A percentile compares a stretch with the other conserved stretches of the same genome.
Conservation (phyloP, 1,140 invertebrate species). For the Heliothis virescens region DNA sequence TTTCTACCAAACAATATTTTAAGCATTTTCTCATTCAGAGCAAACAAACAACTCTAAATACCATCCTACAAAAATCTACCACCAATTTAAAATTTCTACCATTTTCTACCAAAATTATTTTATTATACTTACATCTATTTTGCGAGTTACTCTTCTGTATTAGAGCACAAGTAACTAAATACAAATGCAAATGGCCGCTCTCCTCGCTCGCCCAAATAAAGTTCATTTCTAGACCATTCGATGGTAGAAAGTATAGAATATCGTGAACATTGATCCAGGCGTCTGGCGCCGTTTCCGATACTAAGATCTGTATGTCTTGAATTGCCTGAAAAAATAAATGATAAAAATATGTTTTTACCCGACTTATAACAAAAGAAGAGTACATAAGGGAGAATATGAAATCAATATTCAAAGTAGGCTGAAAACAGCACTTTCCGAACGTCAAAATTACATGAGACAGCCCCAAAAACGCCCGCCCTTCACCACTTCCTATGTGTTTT, state of each 20-base stretch:
- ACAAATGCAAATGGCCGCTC: slow-evolving; percentile 96
- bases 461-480: no score
- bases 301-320: slow-evolving; percentile 74
- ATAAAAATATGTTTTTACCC: neutral
- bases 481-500: no score
- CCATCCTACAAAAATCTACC: neutral
- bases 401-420: no score
- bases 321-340: slow-evolving; percentile 19
- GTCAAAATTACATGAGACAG: no score
- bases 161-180: slow-evolving; percentile 89
- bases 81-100: neutral
- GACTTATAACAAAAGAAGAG: no score
- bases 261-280: slow-evolving; percentile 98
- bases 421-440: no score
- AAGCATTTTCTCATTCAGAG: neutral
- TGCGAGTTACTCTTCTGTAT: slow-evolving; percentile 76
- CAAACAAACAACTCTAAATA: neutral
- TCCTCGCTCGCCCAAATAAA: slow-evolving; percentile 98
- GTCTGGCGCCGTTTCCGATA: slow-evolving; percentile 79
- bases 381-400: no score
- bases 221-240: slow-evolving; percentile 85
- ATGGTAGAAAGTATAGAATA: slow-evolving; percentile 93
- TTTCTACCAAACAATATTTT: neutral
- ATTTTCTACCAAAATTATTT: neutral
- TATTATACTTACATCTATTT: slow-evolving; percentile 14